These are phyloP conservation scores for Polia nebulosa DNA, from an alignment of 2,888 invertebrate species.

Conservation along the genomic window DNA sequence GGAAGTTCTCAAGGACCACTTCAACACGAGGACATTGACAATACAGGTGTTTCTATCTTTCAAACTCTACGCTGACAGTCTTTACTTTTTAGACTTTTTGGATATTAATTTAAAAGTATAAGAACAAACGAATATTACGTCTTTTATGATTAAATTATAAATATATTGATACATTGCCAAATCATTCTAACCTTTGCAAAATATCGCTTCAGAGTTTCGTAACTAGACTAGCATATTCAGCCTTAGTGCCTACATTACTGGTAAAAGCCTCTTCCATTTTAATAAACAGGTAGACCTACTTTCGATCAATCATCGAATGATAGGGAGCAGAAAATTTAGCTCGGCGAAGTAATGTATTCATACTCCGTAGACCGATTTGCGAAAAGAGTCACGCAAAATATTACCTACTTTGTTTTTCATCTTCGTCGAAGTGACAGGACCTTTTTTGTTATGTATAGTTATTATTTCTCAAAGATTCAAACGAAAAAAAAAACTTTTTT, in stretches of 20 bases:
- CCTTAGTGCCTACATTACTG: constrained; percentile 2
- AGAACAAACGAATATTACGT: not conserved
- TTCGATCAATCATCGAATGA: constrained; percentile 35
- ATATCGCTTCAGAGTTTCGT: not conserved
- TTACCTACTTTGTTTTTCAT: constrained; percentile 40
- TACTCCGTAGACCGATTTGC: constrained; percentile 26
- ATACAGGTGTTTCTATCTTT: not conserved
- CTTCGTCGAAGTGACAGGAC: constrained; percentile 13
- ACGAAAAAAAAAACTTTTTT: no score
- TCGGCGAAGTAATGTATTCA: constrained; percentile 46
- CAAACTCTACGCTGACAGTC: not conserved
- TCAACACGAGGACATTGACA: not conserved
- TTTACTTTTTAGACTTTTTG: not conserved
- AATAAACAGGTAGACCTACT: constrained; percentile 17
- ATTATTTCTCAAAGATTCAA: constrained; percentile 23
- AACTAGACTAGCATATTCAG: not conserved
- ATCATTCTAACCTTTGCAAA: constrained; percentile 8
- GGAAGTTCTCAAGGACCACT: constrained; percentile 1
- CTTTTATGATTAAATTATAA: not conserved
- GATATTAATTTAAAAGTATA: not conserved
- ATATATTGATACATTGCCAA: not conserved
- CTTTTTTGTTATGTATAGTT: constrained; percentile 9
- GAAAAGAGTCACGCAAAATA: constrained; percentile 63
- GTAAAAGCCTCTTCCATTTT: constrained; percentile 21
- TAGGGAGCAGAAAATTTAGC: constrained; percentile 26